Conservation (phyloP, 2,113 vertebrate genomes). For the Osmerus eperlanus region DNA sequence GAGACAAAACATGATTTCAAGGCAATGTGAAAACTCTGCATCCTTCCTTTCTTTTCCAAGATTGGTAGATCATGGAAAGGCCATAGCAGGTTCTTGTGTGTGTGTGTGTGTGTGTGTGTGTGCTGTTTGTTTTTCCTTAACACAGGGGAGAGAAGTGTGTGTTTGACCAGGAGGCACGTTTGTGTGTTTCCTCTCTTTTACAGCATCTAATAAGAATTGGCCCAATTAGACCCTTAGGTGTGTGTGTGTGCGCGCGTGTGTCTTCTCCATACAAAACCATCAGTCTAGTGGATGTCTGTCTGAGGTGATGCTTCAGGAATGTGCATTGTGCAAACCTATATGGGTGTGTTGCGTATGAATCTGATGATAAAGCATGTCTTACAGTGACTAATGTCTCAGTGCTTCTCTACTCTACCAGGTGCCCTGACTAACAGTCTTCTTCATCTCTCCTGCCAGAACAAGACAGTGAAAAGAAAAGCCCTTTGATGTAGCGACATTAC, state of each 20-base stretch:
- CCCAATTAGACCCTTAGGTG: slow-evolving; percentile 22
- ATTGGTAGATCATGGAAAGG: slow-evolving; percentile 21
- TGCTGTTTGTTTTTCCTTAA: slow-evolving; percentile 1
- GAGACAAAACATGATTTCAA: too few relatives aligned
- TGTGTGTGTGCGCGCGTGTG: slow-evolving; percentile 4
- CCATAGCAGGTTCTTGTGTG: slow-evolving; percentile 11
- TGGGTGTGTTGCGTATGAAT: slow-evolving; percentile 26
- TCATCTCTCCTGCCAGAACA: slow-evolving; percentile 31
- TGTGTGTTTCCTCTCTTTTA: slow-evolving; percentile 47
- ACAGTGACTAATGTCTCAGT: slow-evolving; percentile 51
- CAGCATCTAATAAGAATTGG: slow-evolving; percentile 38
- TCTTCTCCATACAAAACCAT: background rate
- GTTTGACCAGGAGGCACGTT: slow-evolving; percentile 42
- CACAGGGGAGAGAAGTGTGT: slow-evolving; percentile 5
- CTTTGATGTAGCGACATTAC: slow-evolving; percentile 25
- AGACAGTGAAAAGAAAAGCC: slow-evolving; percentile 39
- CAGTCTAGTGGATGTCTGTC: background rate
- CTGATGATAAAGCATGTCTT: slow-evolving; percentile 39
- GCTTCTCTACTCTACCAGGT: slow-evolving; percentile 33
- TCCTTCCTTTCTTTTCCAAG: background rate
- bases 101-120: slow-evolving; percentile 14
- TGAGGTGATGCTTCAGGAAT: slow-evolving; percentile 43
- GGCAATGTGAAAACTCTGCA: too few relatives aligned
- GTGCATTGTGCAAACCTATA: slow-evolving; percentile 41
- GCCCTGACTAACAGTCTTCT: slow-evolving; percentile 39